Evolutionary conservation across 1,140 invertebrate species (phyloP).

Genomic region (Drosophila parvula): DNA sequence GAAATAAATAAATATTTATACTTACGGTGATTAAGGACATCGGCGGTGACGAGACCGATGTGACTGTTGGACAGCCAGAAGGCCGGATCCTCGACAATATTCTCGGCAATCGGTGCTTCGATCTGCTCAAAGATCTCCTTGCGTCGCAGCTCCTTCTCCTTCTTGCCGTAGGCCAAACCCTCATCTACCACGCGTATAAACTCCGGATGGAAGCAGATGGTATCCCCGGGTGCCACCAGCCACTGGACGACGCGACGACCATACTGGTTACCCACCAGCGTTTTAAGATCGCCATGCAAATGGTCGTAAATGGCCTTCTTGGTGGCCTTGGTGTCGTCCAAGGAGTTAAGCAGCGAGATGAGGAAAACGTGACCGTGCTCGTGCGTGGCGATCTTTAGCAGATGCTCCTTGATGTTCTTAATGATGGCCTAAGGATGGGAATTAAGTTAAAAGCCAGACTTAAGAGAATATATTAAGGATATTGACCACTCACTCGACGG

Average conservation of each 20-base stretch:
- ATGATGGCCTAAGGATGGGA: slow-evolving; percentile 85
- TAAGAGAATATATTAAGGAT: not conserved
- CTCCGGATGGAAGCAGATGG: slow-evolving; percentile 89
- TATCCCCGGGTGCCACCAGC: slow-evolving; percentile 91
- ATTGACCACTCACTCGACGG: slow-evolving; percentile 61
- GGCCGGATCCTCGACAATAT: slow-evolving; percentile 86
- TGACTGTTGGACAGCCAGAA: slow-evolving; percentile 89
- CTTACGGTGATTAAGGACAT: slow-evolving; percentile 88
- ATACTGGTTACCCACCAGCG: slow-evolving; percentile 89
- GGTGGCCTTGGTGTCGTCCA: slow-evolving; percentile 96
- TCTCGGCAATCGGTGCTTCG: slow-evolving; percentile 87
- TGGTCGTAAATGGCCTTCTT: slow-evolving; percentile 92
- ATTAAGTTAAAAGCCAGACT: not conserved
- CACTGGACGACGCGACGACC: slow-evolving; percentile 91
- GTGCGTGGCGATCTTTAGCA: slow-evolving; percentile 91
- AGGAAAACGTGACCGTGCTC: slow-evolving; percentile 94
- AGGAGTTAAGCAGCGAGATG: slow-evolving; percentile 93
- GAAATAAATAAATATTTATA: not conserved
- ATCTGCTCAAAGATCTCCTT: slow-evolving; percentile 90
- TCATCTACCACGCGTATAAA: slow-evolving; percentile 89
- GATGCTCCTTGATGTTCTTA: slow-evolving; percentile 94
- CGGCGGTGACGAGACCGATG: slow-evolving; percentile 88
- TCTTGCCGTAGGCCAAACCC: slow-evolving; percentile 92
- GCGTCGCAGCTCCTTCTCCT: slow-evolving; percentile 89
- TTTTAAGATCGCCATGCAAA: slow-evolving; percentile 89